Percentiles rank a stretch among this genome's conserved stretches.
phyloP scores from a whole-genome alignment of 2,113 vertebrate species.

The Perognathus longimembris region DNA sequence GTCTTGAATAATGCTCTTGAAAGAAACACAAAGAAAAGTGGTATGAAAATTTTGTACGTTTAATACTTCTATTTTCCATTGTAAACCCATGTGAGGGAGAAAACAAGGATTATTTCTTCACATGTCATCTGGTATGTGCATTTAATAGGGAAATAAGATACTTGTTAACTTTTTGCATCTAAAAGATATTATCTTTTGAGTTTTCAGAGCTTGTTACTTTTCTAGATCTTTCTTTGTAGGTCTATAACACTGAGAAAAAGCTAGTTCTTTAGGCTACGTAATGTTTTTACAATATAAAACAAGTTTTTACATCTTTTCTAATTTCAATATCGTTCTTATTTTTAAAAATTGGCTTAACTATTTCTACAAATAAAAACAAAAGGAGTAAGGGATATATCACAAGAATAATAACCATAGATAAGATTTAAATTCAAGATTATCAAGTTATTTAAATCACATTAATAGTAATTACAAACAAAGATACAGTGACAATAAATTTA shows the following conservation, averaged over 20 bases:
- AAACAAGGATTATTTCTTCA: neutral
- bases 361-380: constrained; percentile 39
- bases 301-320: neutral
- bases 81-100: fast-evolving
- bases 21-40: constrained; percentile 46
- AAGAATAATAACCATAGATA: constrained; percentile 9
- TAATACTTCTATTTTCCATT: constrained; percentile 1
- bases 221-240: neutral
- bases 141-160: constrained; percentile 26
- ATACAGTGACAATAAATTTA: neutral
- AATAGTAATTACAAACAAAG: constrained; percentile 35
- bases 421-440: constrained; percentile 19
- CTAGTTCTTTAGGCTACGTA: neutral
- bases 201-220: neutral
- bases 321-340: no score
- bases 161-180: neutral
- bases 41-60: constrained; percentile 22
- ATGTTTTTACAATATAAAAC: constrained; percentile 8
- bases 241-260: neutral
- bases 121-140: neutral
- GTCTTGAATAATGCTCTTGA: constrained; percentile 98
- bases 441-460: neutral
- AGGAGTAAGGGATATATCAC: neutral
- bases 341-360: neutral
- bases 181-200: neutral